Conservation (phyloP, 2,113 vertebrate genomes). For the Ancistrus triradiatus region DNA sequence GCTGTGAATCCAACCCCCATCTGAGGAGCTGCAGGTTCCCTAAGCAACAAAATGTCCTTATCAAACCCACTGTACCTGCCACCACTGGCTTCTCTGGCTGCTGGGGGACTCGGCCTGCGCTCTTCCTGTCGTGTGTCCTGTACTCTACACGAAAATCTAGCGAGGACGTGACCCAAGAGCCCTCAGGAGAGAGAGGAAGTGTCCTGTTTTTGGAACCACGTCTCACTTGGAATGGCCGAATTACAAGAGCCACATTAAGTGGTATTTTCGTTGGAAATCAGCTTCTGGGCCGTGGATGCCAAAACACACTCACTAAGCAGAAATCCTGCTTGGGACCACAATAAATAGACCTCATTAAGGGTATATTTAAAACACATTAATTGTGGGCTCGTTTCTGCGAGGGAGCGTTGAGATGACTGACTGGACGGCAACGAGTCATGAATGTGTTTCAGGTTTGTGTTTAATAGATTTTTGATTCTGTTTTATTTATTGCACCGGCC, state of each 20-base stretch:
- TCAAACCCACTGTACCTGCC: no score
- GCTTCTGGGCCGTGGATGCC: conserved; percentile 27
- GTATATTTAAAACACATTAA: conserved; percentile 39
- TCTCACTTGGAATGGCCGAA: conserved; percentile 51
- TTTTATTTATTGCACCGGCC: no score
- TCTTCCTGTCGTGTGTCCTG: background rate
- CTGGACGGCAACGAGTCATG: conserved; percentile 2
- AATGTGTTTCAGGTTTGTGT: conserved; percentile 24
- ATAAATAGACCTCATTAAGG: conserved; percentile 46
- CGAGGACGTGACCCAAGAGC: conserved; percentile 9
- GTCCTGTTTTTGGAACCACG: conserved; percentile 41
- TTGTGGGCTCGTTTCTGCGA: conserved; percentile 33
- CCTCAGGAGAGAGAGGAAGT: conserved; percentile 38
- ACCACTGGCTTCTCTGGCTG: no score
- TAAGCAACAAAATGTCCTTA: no score
- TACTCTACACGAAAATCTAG: background rate
- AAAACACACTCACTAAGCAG: conserved; percentile 32
- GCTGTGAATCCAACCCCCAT: no score
- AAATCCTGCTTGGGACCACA: conserved; percentile 35
- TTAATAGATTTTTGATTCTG: conserved; percentile 10
- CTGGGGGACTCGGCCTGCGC: no score
- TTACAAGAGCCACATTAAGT: conserved; percentile 46
- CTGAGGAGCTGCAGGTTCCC: no score
- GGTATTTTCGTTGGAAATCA: conserved; percentile 45
- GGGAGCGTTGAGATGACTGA: conserved; percentile 20